Conservation (phyloP, 1,140 invertebrate genomes). For the Zaprionus africanus region DNA sequence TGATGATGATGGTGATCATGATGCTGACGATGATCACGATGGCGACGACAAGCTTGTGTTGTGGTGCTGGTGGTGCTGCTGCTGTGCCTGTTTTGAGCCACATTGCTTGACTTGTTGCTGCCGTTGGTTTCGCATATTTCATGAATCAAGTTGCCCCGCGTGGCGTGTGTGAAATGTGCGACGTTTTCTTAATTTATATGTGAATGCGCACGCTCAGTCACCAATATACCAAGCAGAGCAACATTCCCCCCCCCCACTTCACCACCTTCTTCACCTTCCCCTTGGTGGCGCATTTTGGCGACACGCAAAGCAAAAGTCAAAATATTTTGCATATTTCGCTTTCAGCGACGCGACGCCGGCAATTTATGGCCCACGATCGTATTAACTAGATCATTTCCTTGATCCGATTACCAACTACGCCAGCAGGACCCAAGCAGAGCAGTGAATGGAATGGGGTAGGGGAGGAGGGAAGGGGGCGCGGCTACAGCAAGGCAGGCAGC, state of each 20-base stretch:
- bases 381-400: slow-evolving; percentile 77
- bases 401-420: slow-evolving; percentile 44
- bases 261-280: background rate
- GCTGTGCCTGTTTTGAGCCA: slow-evolving; percentile 19
- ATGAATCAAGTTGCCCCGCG: slow-evolving; percentile 68
- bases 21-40: slow-evolving; percentile 8
- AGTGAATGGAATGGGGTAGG: background rate
- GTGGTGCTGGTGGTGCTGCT: slow-evolving; percentile 28
- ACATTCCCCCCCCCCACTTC: background rate
- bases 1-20: background rate
- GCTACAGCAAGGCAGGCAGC: slow-evolving; percentile 12
- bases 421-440: background rate
- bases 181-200: slow-evolving; percentile 81
- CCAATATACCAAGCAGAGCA: background rate
- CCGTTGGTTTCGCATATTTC: slow-evolving; percentile 65
- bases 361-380: slow-evolving; percentile 65
- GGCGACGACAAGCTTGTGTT: slow-evolving; percentile 18
- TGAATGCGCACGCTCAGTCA: slow-evolving; percentile 75
- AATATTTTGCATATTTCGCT: slow-evolving; percentile 70
- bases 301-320: slow-evolving; percentile 63
- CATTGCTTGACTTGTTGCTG: slow-evolving; percentile 56
- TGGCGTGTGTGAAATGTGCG: slow-evolving; percentile 71
- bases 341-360: slow-evolving; percentile 36
- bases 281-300: slow-evolving; percentile 2
- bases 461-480: background rate